Conservation (phyloP, 2,888 invertebrate species). For the Drosophila siamana region DNA sequence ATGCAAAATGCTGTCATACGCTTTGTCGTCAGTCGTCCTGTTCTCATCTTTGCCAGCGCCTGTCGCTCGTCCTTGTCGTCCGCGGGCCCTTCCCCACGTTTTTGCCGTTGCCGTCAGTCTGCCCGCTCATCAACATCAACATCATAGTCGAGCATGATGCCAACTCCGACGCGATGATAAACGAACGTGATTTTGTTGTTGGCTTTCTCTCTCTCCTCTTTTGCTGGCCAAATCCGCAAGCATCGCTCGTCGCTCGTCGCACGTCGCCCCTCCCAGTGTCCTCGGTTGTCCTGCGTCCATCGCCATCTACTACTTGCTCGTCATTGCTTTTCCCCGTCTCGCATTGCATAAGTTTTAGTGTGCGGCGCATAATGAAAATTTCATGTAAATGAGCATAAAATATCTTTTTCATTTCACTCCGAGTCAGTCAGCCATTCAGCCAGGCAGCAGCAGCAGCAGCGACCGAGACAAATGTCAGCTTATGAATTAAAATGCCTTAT, state of each 20-base stretch:
- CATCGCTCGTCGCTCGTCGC: constrained; percentile 13
- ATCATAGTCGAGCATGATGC: constrained; percentile 72
- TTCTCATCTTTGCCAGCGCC: constrained; percentile 23
- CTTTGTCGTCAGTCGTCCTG: constrained; percentile 67
- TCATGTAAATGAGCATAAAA: constrained; percentile 84
- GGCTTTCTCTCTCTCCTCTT: constrained; percentile 45
- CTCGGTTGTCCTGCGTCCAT: background rate
- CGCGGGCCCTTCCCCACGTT: background rate
- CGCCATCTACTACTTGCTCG: constrained; percentile 15
- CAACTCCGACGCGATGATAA: constrained; percentile 75
- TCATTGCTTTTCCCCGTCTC: constrained; percentile 1
- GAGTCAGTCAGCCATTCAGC: constrained; percentile 55
- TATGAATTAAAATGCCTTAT: constrained; percentile 83
- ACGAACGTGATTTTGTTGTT: constrained; percentile 79
- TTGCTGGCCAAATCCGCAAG: constrained; percentile 57
- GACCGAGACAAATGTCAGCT: constrained; percentile 82
- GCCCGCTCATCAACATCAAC: constrained; percentile 78
- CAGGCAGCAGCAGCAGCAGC: constrained; percentile 29
- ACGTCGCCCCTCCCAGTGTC: background rate
- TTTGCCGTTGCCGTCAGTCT: constrained; percentile 40
- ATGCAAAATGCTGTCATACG: constrained; percentile 82
- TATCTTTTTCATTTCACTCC: constrained; percentile 80
- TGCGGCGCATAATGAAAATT: constrained; percentile 78
- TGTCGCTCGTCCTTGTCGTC: constrained; percentile 48
- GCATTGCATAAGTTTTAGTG: constrained; percentile 72